Conservation (phyloP, 1,140 invertebrate species). For the Reticulitermes speratus region DNA sequence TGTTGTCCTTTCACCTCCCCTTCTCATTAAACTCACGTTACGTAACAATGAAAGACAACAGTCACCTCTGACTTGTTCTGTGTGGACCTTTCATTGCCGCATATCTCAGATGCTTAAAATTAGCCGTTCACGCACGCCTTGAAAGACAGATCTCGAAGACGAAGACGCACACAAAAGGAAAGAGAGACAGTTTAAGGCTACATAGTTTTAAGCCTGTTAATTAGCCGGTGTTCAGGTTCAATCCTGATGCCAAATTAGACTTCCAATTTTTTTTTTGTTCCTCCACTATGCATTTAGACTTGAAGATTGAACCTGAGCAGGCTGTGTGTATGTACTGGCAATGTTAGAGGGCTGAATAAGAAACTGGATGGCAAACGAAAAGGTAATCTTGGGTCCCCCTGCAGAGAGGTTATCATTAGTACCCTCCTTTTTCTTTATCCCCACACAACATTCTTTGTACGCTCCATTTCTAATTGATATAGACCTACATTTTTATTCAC, state of each 20-base stretch:
- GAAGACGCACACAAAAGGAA: neutral
- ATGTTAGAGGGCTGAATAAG: neutral
- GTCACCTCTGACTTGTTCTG: neutral
- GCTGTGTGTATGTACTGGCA: neutral
- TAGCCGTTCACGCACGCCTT: neutral
- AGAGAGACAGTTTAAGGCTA: neutral
- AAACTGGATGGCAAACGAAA: conserved; percentile 19
- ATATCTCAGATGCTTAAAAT: neutral
- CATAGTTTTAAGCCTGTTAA: conserved; percentile 25
- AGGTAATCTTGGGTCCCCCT: conserved; percentile 12
- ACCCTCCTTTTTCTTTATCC: neutral
- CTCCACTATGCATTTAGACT: neutral
- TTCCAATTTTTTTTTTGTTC: conserved; percentile 9
- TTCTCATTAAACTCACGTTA: neutral
- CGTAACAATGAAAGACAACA: conserved; percentile 12
- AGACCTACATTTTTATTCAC: neutral
- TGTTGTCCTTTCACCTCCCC: neutral
- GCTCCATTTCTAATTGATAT: neutral
- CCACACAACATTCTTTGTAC: neutral
- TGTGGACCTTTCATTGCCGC: neutral
- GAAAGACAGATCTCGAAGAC: neutral
- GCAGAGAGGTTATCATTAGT: conserved; percentile 20
- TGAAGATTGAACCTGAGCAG: neutral
- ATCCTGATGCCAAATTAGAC: conserved; percentile 24
- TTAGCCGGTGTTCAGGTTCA: conserved; percentile 21